Base-by-base conservation (phyloP, 2,888 invertebrate genomes). In the Onchidella celtica region DNA sequence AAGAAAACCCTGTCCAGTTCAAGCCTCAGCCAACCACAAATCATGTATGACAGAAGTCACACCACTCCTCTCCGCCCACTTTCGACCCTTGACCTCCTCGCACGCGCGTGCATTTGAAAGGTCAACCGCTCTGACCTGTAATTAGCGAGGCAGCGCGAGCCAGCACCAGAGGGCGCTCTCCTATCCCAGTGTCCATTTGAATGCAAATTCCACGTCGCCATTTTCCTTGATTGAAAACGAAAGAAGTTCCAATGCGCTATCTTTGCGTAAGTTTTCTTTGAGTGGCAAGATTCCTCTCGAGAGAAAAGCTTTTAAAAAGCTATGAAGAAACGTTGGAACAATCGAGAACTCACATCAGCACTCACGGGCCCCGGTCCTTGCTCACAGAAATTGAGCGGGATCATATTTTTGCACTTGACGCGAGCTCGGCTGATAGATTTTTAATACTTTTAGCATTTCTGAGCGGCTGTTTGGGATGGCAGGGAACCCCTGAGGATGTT, bases 171-270 rank as follows among this genome's bases (percentile, higher is more conserved):
- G 68, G 32, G n/a, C 21, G 14, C 65, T 69, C 75, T 75, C 40
- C 27, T 68, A 6, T 69, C 68, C 11, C 40, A 2, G 40, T 27
- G 59, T 76, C 75, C n/a, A 81, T 81, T 76, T 76, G 69, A 57
- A 81, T 81, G 81, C 81, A 81, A 76, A 81, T 81, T 68, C 70
- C 76, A 81, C 69, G 63, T 63, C 32, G n/a, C n/a, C 9, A 36
- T 9, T 36, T 70, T 47, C 17, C 63, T 38, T 76, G 47, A 81
- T 70, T 76, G 81, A 70, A 70, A 76, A 27, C 69, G 32, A 70
- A 70, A 70, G 61, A 65, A 59, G 59, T 27, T 14, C 47, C 40
- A 40, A 70, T 27, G 11, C 38, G 75, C 75, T 81, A 38, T 81
- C 32, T 68, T 74, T 75, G 68, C 69, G 74, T 36, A 81, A 75